Base-by-base conservation (phyloP, 64 coral and sea anemone species). In the Acropora tenuis region DNA sequence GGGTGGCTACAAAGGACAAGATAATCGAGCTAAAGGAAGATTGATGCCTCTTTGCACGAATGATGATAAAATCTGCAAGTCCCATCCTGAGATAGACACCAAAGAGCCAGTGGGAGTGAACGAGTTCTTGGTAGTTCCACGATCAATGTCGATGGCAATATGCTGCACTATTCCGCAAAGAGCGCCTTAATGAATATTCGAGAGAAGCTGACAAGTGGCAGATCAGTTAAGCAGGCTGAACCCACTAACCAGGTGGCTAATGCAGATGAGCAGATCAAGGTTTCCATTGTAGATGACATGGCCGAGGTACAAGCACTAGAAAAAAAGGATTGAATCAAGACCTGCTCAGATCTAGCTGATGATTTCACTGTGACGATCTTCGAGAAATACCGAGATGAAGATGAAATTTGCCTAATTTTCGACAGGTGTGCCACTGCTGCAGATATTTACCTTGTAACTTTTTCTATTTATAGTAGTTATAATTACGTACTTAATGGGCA, bases 251-350 rank as follows among this genome's bases (percentile, higher is more conserved):
- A 53, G 40, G 16, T 15, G 7, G 60, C 78, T 48, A 40, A 69
- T 45, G 63, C 67, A 50, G 79, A 4, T 78, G 55, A 41, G 18
- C 78, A 84, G 86, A 87, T 40, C 16, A 89, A 86, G 44, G 53
- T 85, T 0, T 85, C 79, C 13, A 87, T 89, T 78, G 87, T 89
- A 30, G 87, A 94, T 72, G 92, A 58, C 1, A 94, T 94, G 92
- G 92, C 87, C 3, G 79, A 94, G 50, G 69, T 94, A 16, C 92
- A 89, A 73, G 67, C 87, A 3, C 72, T 94, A 6, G 71, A 89
- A 13, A 94, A 94, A 82, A 78, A 86, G 18, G 78, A 83, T 45
- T 94, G 92, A 87, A 77, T 94, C 3, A 94, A 89, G 57, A 77
- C 16, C 75, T 94, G 92, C 50, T 90, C 80, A 6, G 20, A 94